Conservation (phyloP, 2,113 vertebrate genomes). For the Irena cyanogastra region DNA sequence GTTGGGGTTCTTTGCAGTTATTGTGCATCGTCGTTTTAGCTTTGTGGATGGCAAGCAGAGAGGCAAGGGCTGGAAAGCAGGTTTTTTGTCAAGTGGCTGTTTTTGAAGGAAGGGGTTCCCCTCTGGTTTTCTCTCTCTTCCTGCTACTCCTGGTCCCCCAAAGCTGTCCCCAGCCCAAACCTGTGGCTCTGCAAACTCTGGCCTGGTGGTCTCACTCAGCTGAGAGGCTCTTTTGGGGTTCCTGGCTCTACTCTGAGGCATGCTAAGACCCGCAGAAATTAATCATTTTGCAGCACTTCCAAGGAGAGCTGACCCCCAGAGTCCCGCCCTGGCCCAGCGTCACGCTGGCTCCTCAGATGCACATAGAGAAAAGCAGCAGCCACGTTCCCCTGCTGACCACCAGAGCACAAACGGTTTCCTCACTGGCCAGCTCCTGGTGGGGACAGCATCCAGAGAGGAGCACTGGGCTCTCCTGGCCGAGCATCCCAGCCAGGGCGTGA, state of each 20-base stretch:
- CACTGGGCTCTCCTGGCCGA: rapidly evolving
- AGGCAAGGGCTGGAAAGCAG: neutral
- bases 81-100: neutral
- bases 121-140: neutral
- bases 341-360: neutral
- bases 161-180: neutral
- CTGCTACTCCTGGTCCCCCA: neutral
- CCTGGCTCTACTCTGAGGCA: neutral
- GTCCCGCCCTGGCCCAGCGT: neutral
- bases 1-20: neutral
- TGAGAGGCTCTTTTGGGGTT: neutral
- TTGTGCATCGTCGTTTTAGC: neutral
- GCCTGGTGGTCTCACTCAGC: neutral
- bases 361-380: neutral
- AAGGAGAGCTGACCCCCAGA: neutral
- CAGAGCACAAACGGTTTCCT: neutral
- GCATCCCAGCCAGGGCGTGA: neutral
- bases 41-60: neutral
- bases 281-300: neutral
- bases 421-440: rapidly evolving
- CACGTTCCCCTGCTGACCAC: neutral
- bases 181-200: neutral
- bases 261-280: neutral
- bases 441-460: neutral
- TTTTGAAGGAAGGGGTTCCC: neutral